Conservation (phyloP, 2,888 invertebrate species). For the Aphidoletes aphidimyza region DNA sequence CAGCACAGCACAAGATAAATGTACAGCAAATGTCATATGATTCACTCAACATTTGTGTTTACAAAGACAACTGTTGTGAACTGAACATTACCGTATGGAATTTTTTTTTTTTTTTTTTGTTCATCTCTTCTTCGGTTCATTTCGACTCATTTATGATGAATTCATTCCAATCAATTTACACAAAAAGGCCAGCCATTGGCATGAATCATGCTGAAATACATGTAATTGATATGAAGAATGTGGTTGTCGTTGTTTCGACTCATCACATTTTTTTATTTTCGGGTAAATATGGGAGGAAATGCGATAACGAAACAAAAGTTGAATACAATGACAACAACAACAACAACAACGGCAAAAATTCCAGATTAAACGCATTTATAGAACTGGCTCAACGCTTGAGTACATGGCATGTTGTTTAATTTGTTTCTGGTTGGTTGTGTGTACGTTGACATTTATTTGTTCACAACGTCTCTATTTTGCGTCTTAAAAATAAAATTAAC, state of each 20-base stretch:
- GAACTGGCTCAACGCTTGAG: background rate
- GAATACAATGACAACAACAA: too few species aligned
- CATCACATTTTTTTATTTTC: too few species aligned
- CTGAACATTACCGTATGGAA: slow-evolving; percentile 3
- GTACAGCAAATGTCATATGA: slow-evolving; percentile 21
- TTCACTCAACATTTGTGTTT: background rate
- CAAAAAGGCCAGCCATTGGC: background rate
- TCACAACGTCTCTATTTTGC: slow-evolving; percentile 13
- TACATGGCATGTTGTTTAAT: background rate
- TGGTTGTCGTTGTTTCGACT: too few species aligned
- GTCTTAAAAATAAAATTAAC: background rate
- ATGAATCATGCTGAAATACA: background rate
- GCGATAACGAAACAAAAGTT: too few species aligned
- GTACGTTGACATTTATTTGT: background rate
- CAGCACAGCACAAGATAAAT: background rate
- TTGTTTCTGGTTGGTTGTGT: background rate
- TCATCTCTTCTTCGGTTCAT: background rate
- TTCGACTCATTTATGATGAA: too few species aligned
- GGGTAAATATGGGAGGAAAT: too few species aligned
- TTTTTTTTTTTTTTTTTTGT: background rate
- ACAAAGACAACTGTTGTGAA: slow-evolving; percentile 27
- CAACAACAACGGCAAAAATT: too few species aligned
- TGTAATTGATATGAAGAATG: background rate
- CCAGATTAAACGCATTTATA: background rate
- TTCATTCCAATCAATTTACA: background rate